Conservation (phyloP, 1,140 invertebrate genomes). For the Lepidurus arcticus region DNA sequence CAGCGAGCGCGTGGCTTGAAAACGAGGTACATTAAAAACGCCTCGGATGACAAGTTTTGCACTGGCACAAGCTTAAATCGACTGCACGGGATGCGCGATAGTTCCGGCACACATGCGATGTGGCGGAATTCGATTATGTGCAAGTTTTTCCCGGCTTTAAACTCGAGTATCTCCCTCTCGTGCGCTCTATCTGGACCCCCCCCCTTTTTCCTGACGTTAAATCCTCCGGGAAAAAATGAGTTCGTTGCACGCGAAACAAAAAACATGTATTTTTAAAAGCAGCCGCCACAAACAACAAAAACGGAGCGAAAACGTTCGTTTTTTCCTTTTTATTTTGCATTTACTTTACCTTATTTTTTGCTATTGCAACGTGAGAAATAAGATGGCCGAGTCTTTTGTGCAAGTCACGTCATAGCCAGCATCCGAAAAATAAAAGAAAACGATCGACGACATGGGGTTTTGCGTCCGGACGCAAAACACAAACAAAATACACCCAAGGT, state of each 20-base stretch:
- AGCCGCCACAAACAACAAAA: no score
- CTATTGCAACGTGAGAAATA: not conserved
- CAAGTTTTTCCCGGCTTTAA: not conserved
- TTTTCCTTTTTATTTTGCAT: not conserved
- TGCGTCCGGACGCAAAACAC: not conserved
- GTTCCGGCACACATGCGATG: slow-evolving; percentile 10
- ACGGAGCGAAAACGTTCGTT: not conserved
- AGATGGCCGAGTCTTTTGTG: not conserved
- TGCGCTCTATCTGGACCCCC: not conserved
- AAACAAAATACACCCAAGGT: slow-evolving; percentile 3
- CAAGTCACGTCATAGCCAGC: not conserved
- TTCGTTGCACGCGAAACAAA: no score
- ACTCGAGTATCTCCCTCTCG: not conserved
- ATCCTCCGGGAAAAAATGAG: no score
- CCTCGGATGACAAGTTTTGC: slow-evolving; percentile 18
- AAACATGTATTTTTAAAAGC: no score
- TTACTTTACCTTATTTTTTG: not conserved
- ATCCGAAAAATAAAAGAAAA: not conserved
- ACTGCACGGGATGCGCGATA: slow-evolving; percentile 13
- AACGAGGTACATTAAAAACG: slow-evolving; percentile 14
- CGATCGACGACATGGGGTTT: not conserved
- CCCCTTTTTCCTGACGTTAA: not conserved
- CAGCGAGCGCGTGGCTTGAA: not conserved
- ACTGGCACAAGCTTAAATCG: slow-evolving; percentile 16
- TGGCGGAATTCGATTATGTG: slow-evolving; percentile 8